These are phyloP conservation scores for Diarsia mendica DNA, from an alignment of 2,888 invertebrate genomes.

Conservation along the genomic window DNA sequence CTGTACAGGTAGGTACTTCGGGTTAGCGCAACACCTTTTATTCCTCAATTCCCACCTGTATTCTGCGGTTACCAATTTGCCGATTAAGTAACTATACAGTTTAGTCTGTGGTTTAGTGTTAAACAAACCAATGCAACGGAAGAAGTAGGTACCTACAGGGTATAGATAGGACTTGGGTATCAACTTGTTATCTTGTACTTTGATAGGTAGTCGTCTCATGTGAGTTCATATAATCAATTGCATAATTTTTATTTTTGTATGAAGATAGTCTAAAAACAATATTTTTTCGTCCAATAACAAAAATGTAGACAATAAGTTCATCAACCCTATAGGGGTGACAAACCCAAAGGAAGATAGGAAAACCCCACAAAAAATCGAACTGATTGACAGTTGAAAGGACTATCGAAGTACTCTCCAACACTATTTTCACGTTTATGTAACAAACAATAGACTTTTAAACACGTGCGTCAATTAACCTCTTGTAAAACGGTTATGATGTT, in stretches of 20 bases:
- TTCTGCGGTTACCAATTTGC: not conserved
- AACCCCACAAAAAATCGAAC: slow-evolving; percentile 23
- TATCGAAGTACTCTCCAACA: slow-evolving; percentile 53
- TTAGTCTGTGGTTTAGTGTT: too few relatives aligned
- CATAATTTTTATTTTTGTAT: too few relatives aligned
- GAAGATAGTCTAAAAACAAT: not conserved
- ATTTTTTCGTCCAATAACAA: not conserved
- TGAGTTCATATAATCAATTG: too few relatives aligned
- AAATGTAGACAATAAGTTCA: slow-evolving; percentile 2
- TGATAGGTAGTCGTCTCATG: too few relatives aligned
- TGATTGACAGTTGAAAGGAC: slow-evolving; percentile 53
- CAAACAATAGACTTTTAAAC: slow-evolving; percentile 71
- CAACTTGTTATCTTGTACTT: too few relatives aligned
- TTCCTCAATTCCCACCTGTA: not conserved
- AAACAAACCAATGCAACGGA: not conserved
- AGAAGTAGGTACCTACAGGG: not conserved
- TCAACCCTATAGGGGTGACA: slow-evolving; percentile 3
- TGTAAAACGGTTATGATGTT: slow-evolving; percentile 61
- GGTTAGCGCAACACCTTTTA: not conserved
- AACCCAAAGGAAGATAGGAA: slow-evolving; percentile 14
- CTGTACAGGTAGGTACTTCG: not conserved
- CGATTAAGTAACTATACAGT: not conserved
- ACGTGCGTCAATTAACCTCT: slow-evolving; percentile 82
- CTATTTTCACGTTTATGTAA: slow-evolving; percentile 65
- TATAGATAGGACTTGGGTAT: not conserved